A percentile compares a stretch with the other conserved stretches of the same genome.
phyloP scores from a whole-genome alignment of 30 jellyfish, hydroid and myxozoan genomes.

The Aurelia coerulea region DNA sequence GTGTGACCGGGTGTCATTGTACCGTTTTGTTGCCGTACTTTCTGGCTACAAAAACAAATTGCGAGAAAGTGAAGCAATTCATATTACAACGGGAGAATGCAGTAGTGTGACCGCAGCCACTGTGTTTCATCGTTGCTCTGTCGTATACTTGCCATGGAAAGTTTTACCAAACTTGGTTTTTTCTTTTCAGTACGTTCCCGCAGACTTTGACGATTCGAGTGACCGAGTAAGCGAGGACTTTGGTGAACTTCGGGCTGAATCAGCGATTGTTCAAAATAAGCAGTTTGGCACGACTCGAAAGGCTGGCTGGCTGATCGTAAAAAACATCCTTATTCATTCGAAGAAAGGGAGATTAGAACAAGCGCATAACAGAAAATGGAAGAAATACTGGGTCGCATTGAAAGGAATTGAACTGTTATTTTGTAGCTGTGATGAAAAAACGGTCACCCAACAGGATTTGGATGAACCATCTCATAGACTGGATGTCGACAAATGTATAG shows the following conservation, averaged over 20 bases:
- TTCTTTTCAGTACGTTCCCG: conserved; percentile 76
- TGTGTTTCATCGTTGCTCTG: too few relatives aligned
- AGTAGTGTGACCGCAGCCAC: too few relatives aligned
- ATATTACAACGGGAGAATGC: too few relatives aligned
- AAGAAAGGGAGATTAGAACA: conserved; percentile 91
- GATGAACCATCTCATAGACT: conserved; percentile 87
- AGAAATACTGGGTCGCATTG: conserved; percentile 95
- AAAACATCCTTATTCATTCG: conserved; percentile 80
- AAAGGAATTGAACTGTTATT: conserved; percentile 93
- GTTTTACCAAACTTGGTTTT: neutral
- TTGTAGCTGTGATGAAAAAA: conserved; percentile 88
- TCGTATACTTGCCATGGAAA: too few relatives aligned
- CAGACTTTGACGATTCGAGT: conserved; percentile 73
- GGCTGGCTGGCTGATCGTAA: conserved; percentile 95
- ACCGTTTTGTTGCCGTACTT: too few relatives aligned
- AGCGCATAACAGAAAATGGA: conserved; percentile 90
- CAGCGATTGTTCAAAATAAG: conserved; percentile 88
- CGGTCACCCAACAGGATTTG: conserved; percentile 86
- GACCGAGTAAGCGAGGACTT: conserved; percentile 80
- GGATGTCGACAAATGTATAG: conserved; percentile 87
- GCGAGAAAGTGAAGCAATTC: too few relatives aligned
- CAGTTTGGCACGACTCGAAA: conserved; percentile 92
- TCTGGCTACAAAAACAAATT: too few relatives aligned
- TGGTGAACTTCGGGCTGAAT: conserved; percentile 89
- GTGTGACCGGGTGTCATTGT: too few relatives aligned